A percentile compares a stretch with the other conserved stretches of the same genome.
Conservation (phyloP, 2,888 invertebrate genomes). For the Ormia ochracea region DNA sequence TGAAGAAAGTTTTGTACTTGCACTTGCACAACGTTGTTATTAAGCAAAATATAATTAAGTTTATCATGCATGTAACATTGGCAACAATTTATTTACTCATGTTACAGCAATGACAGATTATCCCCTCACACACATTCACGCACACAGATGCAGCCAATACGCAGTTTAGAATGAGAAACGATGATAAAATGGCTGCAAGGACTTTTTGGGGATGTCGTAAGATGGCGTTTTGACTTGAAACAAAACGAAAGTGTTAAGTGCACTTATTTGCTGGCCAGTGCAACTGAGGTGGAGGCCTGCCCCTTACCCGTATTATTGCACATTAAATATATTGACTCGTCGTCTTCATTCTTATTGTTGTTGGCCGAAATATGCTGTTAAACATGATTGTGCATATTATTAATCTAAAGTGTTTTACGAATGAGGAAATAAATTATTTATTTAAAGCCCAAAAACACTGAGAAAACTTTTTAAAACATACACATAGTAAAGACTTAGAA, state of each 20-base stretch:
- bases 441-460: neutral
- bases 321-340: constrained; percentile 50
- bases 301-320: neutral
- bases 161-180: neutral
- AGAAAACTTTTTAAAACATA: neutral
- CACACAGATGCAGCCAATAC: neutral
- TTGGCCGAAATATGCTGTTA: constrained; percentile 48
- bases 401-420: constrained; percentile 60
- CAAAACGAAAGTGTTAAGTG: constrained; percentile 30
- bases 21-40: constrained; percentile 64
- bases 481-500: neutral
- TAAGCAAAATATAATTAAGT: constrained; percentile 73
- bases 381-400: constrained; percentile 66
- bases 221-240: constrained; percentile 11
- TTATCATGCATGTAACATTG: constrained; percentile 74
- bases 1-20: constrained; percentile 40
- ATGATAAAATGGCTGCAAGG: neutral
- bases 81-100: constrained; percentile 66
- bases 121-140: constrained; percentile 27
- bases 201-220: constrained; percentile 18
- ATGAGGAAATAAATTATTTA: constrained; percentile 1
- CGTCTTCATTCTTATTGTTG: constrained; percentile 11
- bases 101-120: constrained; percentile 66
- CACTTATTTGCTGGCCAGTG: neutral
- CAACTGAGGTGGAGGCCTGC: neutral